Evolutionary conservation across 2,888 invertebrate genomes (phyloP), one percentile per base, ranked within the genome.

Genomic region (Idaea dimidiata): DNA sequence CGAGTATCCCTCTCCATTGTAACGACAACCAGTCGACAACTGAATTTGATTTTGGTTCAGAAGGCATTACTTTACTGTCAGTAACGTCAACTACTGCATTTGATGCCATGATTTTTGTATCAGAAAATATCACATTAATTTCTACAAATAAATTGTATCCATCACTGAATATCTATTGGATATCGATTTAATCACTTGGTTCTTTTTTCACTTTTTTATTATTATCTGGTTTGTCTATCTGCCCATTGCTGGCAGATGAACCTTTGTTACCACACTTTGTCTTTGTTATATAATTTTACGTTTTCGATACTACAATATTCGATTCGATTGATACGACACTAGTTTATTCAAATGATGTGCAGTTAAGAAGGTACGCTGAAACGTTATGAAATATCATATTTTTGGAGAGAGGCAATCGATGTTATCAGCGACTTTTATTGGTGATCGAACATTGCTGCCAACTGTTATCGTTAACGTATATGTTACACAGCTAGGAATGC

Each of bases 1-100:
- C 93, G 7, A 94, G 67, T 54, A 88, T 72, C 1, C 80, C 71
- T 57, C 74, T 80, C 83, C 87, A 87, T 33, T 77, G 65, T 17
- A 64, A 58, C 1, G 65, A 64, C 60, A 78, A 80, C 86, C 87
- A 87, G 14, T 62, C 58, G 5, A 62, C 33, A 6, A 80, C 32
- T 16, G 70, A 17, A 24, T 8, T 56, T 56, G 60, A 14, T 43
- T 43, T 43, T 14, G 43, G 24, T 24, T 24, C 14, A 43, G 10
- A 14, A 54, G 69, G 65, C 16, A 67, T 63, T 0, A 69, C 67
- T 63, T 81, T 78, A 0, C 3, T 10, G 60, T 77, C 80, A 10
- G 73, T 69, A 17, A 82, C 72, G 58, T 76, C 78, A 18, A 80
- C 74, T 8, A 79, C 64, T 24, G 80, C 66, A 17, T 8, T 43